Evolutionary conservation across 2,888 invertebrate species (phyloP), one percentile per base, ranked within the genome.

Genomic region (Arctia plantaginis): DNA sequence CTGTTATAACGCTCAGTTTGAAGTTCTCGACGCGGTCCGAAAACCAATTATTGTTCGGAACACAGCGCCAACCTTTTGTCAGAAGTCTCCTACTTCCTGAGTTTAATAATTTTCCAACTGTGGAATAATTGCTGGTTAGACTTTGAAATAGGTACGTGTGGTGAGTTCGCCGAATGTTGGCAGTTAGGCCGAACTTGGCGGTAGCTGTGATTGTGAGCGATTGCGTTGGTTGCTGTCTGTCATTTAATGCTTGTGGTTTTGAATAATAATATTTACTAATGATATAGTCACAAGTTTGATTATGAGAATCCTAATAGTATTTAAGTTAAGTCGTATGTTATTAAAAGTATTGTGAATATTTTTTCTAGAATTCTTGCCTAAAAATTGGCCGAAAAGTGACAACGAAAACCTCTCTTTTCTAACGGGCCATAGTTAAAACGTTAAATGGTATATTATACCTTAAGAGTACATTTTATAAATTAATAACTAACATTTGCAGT

Each of bases 1-100:
- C 86, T 77, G 81, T 80, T 82, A 80, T 77, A 81, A 74, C 77
- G 72, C 81, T 76, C 69, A 81, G 82, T 84, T 87, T 81, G 85
- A 86, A 87, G 87, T 85, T 86, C 82, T 73, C 80, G 78, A 78
- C 83, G 85, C 78, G 87, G 87, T 90, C 87, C 83, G 84, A 87
- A 89, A 90, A 89, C 89, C 88, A 91, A 91, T 91, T 90, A 90
- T 88, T 89, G 88, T 90, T 88, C 82, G 80, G 79, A 90, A 89
- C 88, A 86, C 75, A 78, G 80, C 73, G 77, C 77, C 83, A 81
- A 84, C 84, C 82, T 85, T 84, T 85, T 82, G 86, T 82, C 75
- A 84, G 77, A 81, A 80, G 76, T 80, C 83, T 75, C 72, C 76
- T 77, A 81, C 84, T 81, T 85, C 79, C 80, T 73, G 78, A 87